Percentiles rank a stretch among this genome's conserved stretches.
Conservation (phyloP, 2,797 vertebrate species). For the Chiloscyllium punctatum region DNA sequence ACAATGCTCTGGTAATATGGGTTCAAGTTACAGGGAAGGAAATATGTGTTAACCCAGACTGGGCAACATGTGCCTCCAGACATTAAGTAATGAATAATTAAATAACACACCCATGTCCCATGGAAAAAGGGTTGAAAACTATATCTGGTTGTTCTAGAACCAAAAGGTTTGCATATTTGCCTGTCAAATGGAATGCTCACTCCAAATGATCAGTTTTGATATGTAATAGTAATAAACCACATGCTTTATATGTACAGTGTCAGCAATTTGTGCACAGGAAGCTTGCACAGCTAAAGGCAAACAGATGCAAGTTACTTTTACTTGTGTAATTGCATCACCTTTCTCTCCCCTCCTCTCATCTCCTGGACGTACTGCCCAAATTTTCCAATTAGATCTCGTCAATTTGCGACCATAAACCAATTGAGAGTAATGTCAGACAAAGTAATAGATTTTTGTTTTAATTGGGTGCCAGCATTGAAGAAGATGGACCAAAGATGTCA, state of each 20-base stretch:
- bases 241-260: background rate
- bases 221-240: background rate
- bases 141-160: background rate
- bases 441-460: background rate
- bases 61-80: no score
- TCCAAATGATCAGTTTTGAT: no score
- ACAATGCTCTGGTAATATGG: no score
- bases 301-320: background rate
- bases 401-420: background rate
- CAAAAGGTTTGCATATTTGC: background rate
- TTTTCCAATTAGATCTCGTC: background rate
- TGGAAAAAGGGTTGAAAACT: no score
- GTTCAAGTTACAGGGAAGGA: no score
- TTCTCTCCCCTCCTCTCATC: background rate
- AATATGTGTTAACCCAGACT: no score
- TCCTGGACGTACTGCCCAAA: background rate
- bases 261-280: background rate
- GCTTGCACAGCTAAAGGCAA: background rate
- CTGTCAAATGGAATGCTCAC: background rate
- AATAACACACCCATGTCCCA: no score
- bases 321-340: background rate
- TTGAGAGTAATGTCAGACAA: background rate
- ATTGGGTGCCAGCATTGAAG: background rate
- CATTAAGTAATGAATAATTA: no score
- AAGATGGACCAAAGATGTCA: background rate